These are phyloP conservation scores for Heliocidaris tuberculata DNA, from an alignment of 35 echinoderm and acorn worm species.

Conservation along the genomic window DNA sequence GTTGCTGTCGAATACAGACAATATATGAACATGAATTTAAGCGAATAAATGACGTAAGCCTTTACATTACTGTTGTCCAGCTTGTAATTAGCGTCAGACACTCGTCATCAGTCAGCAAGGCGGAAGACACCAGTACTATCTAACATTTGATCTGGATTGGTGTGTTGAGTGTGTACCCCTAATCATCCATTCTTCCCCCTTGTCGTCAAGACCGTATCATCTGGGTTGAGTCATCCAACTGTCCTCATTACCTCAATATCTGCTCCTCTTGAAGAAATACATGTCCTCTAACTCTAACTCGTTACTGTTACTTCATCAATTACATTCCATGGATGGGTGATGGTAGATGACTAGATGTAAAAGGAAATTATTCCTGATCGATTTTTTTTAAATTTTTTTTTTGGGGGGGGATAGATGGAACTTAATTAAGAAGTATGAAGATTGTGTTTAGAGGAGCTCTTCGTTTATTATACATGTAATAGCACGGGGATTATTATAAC, in stretches of 20 bases:
- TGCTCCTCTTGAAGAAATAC: neutral
- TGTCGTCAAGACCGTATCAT: neutral
- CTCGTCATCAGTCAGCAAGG: neutral
- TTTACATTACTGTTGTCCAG: neutral
- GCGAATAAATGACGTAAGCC: neutral
- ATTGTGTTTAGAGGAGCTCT: too few species aligned
- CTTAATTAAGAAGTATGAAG: too few species aligned
- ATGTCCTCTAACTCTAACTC: neutral
- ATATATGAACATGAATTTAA: neutral
- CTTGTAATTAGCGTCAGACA: neutral
- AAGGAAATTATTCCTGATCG: neutral
- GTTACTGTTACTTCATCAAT: neutral
- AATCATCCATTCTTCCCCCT: neutral
- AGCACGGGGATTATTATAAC: too few species aligned
- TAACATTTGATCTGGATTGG: neutral
- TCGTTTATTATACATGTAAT: too few species aligned
- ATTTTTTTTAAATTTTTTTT: too few species aligned
- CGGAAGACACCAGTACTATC: neutral
- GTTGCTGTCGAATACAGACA: neutral
- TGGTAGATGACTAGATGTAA: too few species aligned
- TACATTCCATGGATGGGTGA: neutral
- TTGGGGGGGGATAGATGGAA: neutral
- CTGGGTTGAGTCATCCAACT: neutral
- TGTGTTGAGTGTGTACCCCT: constrained; percentile 7
- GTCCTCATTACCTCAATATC: neutral